Conservation (phyloP, 2,113 vertebrate genomes). For the Dasypus novemcinctus region DNA sequence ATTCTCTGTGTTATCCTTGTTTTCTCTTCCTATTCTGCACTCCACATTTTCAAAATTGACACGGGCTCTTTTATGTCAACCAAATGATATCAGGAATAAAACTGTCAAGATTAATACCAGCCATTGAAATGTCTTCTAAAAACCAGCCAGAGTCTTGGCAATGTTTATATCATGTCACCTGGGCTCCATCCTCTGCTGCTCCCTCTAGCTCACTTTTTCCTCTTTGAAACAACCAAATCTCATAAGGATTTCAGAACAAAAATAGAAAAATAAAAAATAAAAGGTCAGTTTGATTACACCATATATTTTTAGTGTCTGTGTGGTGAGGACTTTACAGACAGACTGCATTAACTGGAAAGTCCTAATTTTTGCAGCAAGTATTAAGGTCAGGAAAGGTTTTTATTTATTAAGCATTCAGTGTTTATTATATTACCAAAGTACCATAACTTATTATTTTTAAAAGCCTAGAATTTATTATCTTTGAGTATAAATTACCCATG, state of each 20-base stretch:
- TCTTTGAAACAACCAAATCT: slow-evolving; percentile 62
- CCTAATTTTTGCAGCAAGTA: slow-evolving; percentile 62
- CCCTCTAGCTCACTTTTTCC: slow-evolving; percentile 44
- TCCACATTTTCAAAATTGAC: slow-evolving; percentile 67
- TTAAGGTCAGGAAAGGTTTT: slow-evolving; percentile 31
- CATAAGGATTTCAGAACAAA: slow-evolving; percentile 66
- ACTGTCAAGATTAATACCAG: slow-evolving; percentile 59
- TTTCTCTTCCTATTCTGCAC: slow-evolving; percentile 58
- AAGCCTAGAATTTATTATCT: slow-evolving; percentile 25
- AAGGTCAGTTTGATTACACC: slow-evolving; percentile 46
- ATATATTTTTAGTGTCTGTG: slow-evolving; percentile 76
- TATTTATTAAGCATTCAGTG: slow-evolving; percentile 50
- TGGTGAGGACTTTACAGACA: slow-evolving; percentile 53
- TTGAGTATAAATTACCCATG: slow-evolving; percentile 33
- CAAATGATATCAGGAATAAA: slow-evolving; percentile 53
- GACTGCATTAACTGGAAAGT: slow-evolving; percentile 61
- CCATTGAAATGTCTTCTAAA: slow-evolving; percentile 61
- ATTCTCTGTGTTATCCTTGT: background rate
- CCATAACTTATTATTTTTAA: background rate
- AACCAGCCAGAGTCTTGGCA: slow-evolving; percentile 28
- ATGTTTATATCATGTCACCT: slow-evolving; percentile 52
- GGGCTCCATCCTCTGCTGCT: slow-evolving; percentile 54
- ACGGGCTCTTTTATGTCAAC: slow-evolving; percentile 40
- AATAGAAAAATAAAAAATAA: background rate
- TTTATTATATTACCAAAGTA: slow-evolving; percentile 48